A percentile compares a stretch with the other conserved stretches of the same genome.
phyloP scores from a whole-genome alignment of 2,113 vertebrate genomes.

The Cardinalis cardinalis region DNA sequence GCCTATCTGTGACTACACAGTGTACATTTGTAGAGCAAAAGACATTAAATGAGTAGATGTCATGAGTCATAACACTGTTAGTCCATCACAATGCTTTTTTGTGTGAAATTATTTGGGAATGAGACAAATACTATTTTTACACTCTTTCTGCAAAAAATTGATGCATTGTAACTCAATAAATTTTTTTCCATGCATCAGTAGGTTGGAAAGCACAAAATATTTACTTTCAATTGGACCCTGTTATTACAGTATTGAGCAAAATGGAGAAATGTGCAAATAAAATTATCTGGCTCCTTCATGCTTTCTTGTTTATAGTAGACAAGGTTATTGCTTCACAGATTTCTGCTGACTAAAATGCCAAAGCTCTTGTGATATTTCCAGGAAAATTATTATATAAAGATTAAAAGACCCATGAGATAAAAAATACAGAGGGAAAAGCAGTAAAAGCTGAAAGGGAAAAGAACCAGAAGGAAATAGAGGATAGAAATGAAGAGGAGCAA shows the following conservation, averaged over 20 bases:
- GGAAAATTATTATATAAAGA: background rate
- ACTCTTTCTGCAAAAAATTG: background rate
- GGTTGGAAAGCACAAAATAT: background rate
- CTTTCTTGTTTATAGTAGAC: background rate
- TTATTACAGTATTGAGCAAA: background rate
- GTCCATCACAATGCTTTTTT: background rate
- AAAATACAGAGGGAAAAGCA: background rate
- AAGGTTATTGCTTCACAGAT: constrained; percentile 12
- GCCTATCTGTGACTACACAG: background rate
- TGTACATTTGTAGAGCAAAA: background rate
- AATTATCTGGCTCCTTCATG: background rate
- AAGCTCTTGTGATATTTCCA: constrained; percentile 16
- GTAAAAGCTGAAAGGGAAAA: background rate
- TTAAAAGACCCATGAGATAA: background rate
- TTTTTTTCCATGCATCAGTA: background rate
- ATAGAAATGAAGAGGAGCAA: background rate
- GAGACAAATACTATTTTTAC: background rate
- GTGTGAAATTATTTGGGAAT: background rate
- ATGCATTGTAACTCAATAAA: background rate
- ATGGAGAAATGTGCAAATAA: background rate
- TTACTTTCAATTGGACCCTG: background rate
- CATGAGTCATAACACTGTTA: background rate
- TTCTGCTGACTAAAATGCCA: constrained; percentile 43
- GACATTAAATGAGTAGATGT: background rate
- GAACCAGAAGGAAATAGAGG: background rate